Conservation (phyloP, 1,140 invertebrate genomes). For the Oncopeltus fasciatus region DNA sequence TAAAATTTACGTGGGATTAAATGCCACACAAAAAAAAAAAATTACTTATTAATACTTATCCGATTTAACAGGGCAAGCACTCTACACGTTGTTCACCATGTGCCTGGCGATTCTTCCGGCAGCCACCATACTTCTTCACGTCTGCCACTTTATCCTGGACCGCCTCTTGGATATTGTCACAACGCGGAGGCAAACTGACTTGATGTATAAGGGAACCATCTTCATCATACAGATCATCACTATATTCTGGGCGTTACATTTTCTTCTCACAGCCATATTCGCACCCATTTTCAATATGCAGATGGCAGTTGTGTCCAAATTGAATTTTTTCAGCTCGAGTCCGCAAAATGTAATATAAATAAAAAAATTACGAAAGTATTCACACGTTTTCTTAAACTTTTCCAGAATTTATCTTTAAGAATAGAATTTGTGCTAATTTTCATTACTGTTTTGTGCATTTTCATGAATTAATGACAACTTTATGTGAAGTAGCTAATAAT, state of each 20-base stretch:
- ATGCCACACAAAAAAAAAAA: no score
- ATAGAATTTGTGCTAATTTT: no score
- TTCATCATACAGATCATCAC: conserved; percentile 7
- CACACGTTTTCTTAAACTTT: no score
- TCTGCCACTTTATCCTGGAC: conserved; percentile 15
- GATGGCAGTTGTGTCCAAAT: conserved; percentile 12
- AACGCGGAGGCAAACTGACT: conserved; percentile 8
- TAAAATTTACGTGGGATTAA: no score
- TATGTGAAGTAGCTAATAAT: no score
- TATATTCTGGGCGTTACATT: conserved; percentile 10
- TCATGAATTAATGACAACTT: no score
- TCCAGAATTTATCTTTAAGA: no score
- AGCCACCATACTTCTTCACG: conserved; percentile 14
- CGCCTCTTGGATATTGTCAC: conserved; percentile 10
- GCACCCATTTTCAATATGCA: conserved; percentile 17
- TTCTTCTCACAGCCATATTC: conserved; percentile 12
- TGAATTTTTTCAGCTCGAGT: no score
- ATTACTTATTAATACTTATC: neutral
- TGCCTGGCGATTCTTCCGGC: conserved; percentile 16
- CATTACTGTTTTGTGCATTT: no score
- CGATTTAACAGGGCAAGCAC: neutral
- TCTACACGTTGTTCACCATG: conserved; percentile 20
- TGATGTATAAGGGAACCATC: conserved; percentile 10
- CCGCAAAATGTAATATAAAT: no score
- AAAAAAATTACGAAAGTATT: no score